Evolutionary conservation across 2,113 vertebrate genomes (phyloP), one percentile per base, ranked within the genome.

Genomic region (Ophthalmolycus amberensis): DNA sequence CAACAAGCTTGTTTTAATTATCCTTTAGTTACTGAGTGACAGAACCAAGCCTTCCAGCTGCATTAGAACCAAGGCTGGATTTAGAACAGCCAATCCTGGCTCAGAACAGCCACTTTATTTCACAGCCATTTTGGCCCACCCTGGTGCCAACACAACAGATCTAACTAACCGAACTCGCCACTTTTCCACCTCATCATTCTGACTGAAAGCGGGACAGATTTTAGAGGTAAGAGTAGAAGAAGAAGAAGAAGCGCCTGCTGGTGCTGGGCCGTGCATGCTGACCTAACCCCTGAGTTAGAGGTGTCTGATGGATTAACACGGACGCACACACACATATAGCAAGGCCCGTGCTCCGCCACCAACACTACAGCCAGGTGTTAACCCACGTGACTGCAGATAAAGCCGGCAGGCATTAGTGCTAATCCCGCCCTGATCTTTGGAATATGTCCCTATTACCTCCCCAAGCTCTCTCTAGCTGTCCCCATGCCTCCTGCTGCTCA

Each of bases 371-470:
- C 91, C 92, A 94, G 95, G 94, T 94, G 94, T 94, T 93, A 92
- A 82, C 89, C 91, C 93, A 95, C 90, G 93, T 95, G 95, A 95
- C 82, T 84, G 77, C 83, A 93, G 93, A 95, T 95, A 94, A 95
- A 95, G 92, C 92, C 88, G 79, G 86, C 83, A 88, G 87, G 94
- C 92, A 94, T 95, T 94, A 95, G 94, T 84, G 80, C 88, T 96
- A 95, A 96, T 96, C 94, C 94, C 60, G 74, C 89, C 85, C 91
- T 94, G 94, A 96, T 95, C 93, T 94, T 94, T 94, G 92, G 91
- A 95, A 93, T 93, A 93, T 88, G 93, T 94, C 93, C 89, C 89
- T 89, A 85, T 90, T 92, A 90, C 90, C 92, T 87, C 85, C 68
- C 62, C 77, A 56, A 90, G 85, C 88, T 81, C 91, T 92, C 90